Base-by-base conservation (phyloP, 2,113 vertebrate species). In the Zeus faber region DNA sequence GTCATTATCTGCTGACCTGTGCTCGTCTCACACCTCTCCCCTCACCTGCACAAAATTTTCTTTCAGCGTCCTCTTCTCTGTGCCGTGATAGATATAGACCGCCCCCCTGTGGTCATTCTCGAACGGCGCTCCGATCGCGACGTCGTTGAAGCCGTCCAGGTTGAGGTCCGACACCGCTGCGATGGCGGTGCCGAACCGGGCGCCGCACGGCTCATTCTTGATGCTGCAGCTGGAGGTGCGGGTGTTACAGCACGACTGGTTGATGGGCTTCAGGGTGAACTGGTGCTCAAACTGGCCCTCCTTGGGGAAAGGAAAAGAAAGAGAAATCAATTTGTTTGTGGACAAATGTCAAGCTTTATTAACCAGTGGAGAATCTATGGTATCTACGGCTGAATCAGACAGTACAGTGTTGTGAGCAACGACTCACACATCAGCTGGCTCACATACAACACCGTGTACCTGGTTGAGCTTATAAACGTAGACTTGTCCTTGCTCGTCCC, bases 101-200 rank as follows among this genome's bases (percentile, higher is more conserved):
- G 93, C 95, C 21, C 96, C 96, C 0, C 86, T 77, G 44, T 99
- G 96, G 70, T 98, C 94, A 18, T 94, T 93, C 62, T 98, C 96
- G 18, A 99, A 75, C 0, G 96, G 96, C 0, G 96, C 92, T 0
- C 95, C 96, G 16, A 99, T 93, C 18, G 93, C 94, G 8, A 99
- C 73, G 49, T 99, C 96, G 27, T 92, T 94, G 26, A 90, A 91
- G 0, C 92, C 92, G 2, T 99, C 96, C 14, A 96, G 91, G 77
- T 98, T 98, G 65, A 99, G 91, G 58, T 99, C 96, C 2, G 84
- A 87, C 9, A 98, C 90, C 0, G 94, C 89, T 6, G 95, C 93
- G n/a, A 99, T 94, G 0, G 96, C 92, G 0, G 95, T 99, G n/a
- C 95, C 96, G 0, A 98, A 98, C 2, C 95, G 93, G 0, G 94